Evolutionary conservation across 2,113 vertebrate species (phyloP).

Genomic region (Epinephelus fuscoguttatus): DNA sequence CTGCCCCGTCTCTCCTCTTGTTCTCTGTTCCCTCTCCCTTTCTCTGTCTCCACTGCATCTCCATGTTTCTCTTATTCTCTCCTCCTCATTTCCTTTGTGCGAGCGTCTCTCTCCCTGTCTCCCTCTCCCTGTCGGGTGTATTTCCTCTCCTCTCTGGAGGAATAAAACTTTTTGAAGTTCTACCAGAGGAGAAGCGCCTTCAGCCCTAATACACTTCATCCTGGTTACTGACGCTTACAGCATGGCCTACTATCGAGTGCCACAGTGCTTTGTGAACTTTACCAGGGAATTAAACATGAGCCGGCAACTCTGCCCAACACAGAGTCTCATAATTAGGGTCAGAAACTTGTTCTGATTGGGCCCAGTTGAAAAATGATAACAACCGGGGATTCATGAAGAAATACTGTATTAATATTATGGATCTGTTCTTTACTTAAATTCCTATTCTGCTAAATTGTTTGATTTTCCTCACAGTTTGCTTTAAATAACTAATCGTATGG

Average conservation of each 20-base stretch:
- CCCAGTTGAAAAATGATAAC: background rate
- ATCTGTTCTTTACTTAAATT: background rate
- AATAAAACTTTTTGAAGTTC: slow-evolving; percentile 70
- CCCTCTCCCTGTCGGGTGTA: slow-evolving; percentile 11
- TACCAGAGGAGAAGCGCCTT: slow-evolving; percentile 65
- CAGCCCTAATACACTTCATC: slow-evolving; percentile 66
- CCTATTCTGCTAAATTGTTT: background rate
- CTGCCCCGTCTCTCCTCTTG: background rate
- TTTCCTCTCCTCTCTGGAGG: slow-evolving; percentile 67
- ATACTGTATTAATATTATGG: background rate
- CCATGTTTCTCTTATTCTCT: slow-evolving; percentile 39
- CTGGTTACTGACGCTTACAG: slow-evolving; percentile 63
- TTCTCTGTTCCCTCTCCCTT: slow-evolving; percentile 18
- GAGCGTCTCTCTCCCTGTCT: slow-evolving; percentile 11
- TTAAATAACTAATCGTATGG: too few species aligned
- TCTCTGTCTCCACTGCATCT: slow-evolving; percentile 37
- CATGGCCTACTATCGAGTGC: slow-evolving; percentile 53
- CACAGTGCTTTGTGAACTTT: slow-evolving; percentile 41
- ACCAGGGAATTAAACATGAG: slow-evolving; percentile 50
- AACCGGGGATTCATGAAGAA: background rate
- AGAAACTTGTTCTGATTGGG: background rate
- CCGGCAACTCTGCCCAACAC: slow-evolving; percentile 7
- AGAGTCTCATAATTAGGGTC: background rate
- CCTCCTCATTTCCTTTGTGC: slow-evolving; percentile 51
- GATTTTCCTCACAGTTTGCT: background rate